These are phyloP conservation scores for Hemistola chrysoprasaria DNA, from an alignment of 2,888 invertebrate species.

Conservation along the genomic window DNA sequence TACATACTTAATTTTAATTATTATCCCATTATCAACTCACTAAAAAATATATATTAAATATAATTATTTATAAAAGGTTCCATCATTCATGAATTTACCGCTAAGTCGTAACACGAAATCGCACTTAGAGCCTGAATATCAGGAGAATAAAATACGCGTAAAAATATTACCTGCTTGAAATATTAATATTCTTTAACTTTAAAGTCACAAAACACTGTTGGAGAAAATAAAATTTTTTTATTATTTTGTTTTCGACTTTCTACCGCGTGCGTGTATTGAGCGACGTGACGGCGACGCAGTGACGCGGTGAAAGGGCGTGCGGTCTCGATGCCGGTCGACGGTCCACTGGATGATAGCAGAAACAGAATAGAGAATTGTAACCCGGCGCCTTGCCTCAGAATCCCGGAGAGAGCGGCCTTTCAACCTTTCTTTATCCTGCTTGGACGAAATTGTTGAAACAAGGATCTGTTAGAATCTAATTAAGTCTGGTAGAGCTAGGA, in stretches of 20 bases:
- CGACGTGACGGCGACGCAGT: slow-evolving; percentile 20
- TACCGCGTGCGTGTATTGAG: slow-evolving; percentile 39
- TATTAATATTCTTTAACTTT: slow-evolving; percentile 12
- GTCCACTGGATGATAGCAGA: slow-evolving; percentile 38
- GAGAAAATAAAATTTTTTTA: slow-evolving; percentile 1
- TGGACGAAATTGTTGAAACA: no score
- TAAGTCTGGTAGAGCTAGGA: no score
- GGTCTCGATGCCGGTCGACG: slow-evolving; percentile 43
- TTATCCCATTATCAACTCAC: no score
- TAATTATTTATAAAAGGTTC: no score
- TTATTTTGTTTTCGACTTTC: slow-evolving; percentile 38
- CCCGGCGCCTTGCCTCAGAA: no score
- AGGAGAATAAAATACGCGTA: not conserved
- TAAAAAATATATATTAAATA: no score
- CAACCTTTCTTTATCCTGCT: no score
- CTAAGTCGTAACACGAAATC: not conserved
- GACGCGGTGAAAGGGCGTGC: slow-evolving; percentile 40
- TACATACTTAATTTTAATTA: no score
- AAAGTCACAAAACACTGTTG: slow-evolving; percentile 14
- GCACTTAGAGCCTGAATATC: slow-evolving; percentile 7
- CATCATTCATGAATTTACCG: not conserved
- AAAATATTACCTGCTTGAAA: slow-evolving; percentile 11
- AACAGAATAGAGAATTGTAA: no score
- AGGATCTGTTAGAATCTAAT: no score
- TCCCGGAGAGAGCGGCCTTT: no score